Evolutionary conservation across 2,888 invertebrate genomes (phyloP), one percentile per base, ranked within the genome.

Genomic region (Allophyes oxyacanthae): DNA sequence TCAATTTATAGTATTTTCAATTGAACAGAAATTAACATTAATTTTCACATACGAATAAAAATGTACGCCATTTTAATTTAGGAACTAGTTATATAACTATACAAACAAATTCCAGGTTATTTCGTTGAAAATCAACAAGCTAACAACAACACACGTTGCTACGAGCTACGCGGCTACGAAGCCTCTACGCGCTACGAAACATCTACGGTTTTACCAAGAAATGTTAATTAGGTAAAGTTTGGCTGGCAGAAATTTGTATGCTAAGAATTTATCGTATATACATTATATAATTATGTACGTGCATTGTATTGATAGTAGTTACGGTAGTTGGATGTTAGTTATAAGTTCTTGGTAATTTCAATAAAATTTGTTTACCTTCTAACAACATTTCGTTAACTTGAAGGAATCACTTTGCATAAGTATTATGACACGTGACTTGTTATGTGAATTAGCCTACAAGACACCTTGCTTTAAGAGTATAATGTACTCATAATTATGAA

Each of bases 141-240:
- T 33, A 32, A 67, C 30, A 51, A 40, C 34, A 55, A 50, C 50
- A 46, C 25, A 28, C 42, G 28, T 30, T 15, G 45, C 63, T 59
- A 58, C 59, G 51, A 40, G 56, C 67, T 55, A 51, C 54, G 59
- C 50, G 14, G 48, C 64, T 65, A 62, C 57, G 48, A 51, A 32
- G n/a, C 32, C 13, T 37, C 52, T 58, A 58, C 52, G 42, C 28
- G 42, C 64, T 63, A 65, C 66, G 61, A 55, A 71, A 50, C 44
- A 43, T 11, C 37, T 40, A 53, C 64, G 44, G 40, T 68, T 55
- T 63, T 30, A 13, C 33, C 44, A 28, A 52, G 59, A 64, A 67
- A 70, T 72, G 58, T 68, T 70, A 70, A 70, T 70, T 59, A 58
- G 55, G 50, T 42, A 59, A 70, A 70, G 56, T 70, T 70, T 46